A percentile compares a stretch with the other conserved stretches of the same genome.
Evolutionary conservation across 2,888 invertebrate species (phyloP).

Genomic region (Tuberolachnus salignus): DNA sequence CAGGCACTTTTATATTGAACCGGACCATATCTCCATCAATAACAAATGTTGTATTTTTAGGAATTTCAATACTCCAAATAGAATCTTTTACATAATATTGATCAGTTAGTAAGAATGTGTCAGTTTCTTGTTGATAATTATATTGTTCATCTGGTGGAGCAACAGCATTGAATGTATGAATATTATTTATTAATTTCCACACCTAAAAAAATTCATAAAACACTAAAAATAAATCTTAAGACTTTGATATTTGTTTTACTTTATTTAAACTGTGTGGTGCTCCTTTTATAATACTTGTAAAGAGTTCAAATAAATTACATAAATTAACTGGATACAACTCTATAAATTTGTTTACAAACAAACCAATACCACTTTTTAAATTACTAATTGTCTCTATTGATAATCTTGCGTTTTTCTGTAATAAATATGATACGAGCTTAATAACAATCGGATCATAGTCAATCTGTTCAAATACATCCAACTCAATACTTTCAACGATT

Average conservation of each 20-base stretch:
- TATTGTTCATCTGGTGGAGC: slow-evolving; percentile 40
- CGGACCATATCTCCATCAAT: slow-evolving; percentile 27
- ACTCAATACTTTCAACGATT: slow-evolving; percentile 42
- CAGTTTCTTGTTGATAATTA: slow-evolving; percentile 45
- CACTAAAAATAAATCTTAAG: not conserved
- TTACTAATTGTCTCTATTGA: slow-evolving; percentile 34
- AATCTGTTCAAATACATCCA: slow-evolving; percentile 41
- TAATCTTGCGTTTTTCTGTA: slow-evolving; percentile 28
- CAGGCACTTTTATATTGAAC: slow-evolving; percentile 29
- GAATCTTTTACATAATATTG: slow-evolving; percentile 26
- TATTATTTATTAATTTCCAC: slow-evolving; percentile 41
- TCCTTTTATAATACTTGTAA: slow-evolving; percentile 48
- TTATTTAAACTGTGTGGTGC: slow-evolving; percentile 41
- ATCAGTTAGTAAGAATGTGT: slow-evolving; percentile 34
- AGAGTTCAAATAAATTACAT: slow-evolving; percentile 33
- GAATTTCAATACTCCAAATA: slow-evolving; percentile 36
- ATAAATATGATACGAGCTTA: slow-evolving; percentile 32
- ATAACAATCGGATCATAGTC: slow-evolving; percentile 45
- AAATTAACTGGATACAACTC: slow-evolving; percentile 48
- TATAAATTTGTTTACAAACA: slow-evolving; percentile 48
- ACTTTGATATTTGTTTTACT: slow-evolving; percentile 19
- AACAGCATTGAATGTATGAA: slow-evolving; percentile 38
- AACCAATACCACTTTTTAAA: slow-evolving; percentile 33
- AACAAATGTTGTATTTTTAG: slow-evolving; percentile 37
- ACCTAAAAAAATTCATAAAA: slow-evolving; percentile 25